Conservation (phyloP, 2,113 vertebrate species). For the Rhinolophus ferrumequinum region DNA sequence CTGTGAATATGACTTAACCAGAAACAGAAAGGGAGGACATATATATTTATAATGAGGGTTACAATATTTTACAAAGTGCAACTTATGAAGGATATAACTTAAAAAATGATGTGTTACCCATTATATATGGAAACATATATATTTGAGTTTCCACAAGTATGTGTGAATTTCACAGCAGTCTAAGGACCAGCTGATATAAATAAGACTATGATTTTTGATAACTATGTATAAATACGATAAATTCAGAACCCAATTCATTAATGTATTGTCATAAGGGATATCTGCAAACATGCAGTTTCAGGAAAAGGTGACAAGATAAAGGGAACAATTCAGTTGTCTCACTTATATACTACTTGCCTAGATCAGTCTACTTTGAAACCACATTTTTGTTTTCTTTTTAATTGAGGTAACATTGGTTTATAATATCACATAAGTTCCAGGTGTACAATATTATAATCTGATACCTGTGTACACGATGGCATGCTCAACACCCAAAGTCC, state of each 20-base stretch:
- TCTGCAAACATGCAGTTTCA: background rate
- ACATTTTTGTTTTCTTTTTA: background rate
- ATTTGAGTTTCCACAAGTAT: constrained; percentile 31
- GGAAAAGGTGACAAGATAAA: background rate
- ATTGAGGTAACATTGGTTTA: too few species aligned
- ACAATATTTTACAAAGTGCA: background rate
- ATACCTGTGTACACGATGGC: too few species aligned
- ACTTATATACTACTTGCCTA: background rate
- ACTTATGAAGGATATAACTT: background rate
- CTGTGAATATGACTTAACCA: background rate
- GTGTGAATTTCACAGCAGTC: background rate
- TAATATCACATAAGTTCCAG: too few species aligned
- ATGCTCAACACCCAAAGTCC: too few species aligned
- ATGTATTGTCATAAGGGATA: background rate
- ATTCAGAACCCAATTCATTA: constrained; percentile 17
- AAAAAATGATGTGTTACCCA: background rate
- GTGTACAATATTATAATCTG: too few species aligned
- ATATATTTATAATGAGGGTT: background rate
- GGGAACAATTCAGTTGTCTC: background rate
- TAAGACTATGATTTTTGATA: background rate
- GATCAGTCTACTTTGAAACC: background rate
- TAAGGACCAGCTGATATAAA: background rate
- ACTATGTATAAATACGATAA: background rate
- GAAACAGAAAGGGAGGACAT: background rate
- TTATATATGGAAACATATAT: background rate